Conservation (phyloP, 2,797 vertebrate species). For the Artibeus jamaicensis region DNA sequence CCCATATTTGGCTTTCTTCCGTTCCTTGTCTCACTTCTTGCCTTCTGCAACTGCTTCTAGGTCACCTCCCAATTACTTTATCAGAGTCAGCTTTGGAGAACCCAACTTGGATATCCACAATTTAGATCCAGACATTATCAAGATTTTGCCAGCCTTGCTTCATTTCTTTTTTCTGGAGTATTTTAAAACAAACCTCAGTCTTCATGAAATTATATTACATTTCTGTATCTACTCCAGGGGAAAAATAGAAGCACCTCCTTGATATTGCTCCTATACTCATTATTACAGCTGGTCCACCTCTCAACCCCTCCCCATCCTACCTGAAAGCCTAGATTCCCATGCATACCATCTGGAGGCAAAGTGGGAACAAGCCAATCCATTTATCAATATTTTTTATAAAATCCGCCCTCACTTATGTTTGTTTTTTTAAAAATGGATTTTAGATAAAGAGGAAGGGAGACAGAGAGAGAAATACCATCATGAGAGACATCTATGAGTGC, state of each 20-base stretch:
- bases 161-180: neutral
- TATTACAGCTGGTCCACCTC: neutral
- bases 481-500: too few species aligned
- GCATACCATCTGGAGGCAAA: neutral
- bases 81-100: neutral
- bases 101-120: neutral
- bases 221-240: neutral
- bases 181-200: neutral
- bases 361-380: neutral
- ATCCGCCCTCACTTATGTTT: neutral
- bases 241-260: neutral
- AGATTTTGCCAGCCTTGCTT: neutral
- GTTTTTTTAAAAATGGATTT: too few species aligned
- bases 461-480: too few species aligned
- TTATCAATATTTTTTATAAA: neutral
- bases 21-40: neutral
- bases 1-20: neutral
- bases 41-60: neutral
- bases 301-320: neutral
- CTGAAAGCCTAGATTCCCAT: accelerated
- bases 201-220: neutral
- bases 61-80: neutral
- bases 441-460: too few species aligned
- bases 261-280: neutral
- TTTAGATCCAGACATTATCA: neutral